Evolutionary conservation across 1,140 invertebrate species (phyloP).

Genomic region (Conus ventricosus): DNA sequence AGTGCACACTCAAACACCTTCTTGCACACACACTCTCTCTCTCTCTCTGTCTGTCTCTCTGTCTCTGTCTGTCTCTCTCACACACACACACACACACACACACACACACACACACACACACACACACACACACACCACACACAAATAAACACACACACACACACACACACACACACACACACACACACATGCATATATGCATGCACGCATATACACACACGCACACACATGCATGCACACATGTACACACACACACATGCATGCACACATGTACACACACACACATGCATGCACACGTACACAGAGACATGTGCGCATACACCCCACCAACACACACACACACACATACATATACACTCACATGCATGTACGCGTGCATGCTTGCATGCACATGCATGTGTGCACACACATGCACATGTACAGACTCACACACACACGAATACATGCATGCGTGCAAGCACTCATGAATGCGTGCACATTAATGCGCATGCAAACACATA

Average conservation of each 20-base stretch:
- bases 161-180: too few species aligned
- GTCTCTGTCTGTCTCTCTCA: too few species aligned
- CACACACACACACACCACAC: too few species aligned
- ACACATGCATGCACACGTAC: not conserved
- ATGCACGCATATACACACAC: not conserved
- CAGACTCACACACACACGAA: not conserved
- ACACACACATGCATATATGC: too few species aligned
- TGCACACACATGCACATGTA: not conserved
- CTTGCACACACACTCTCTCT: too few species aligned
- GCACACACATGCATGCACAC: not conserved
- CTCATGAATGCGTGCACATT: not conserved
- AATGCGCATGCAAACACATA: conserved; percentile 23
- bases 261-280: not conserved
- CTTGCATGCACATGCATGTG: not conserved
- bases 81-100: too few species aligned
- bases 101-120: too few species aligned
- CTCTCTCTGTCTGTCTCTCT: too few species aligned
- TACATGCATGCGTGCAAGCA: not conserved
- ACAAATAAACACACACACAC: too few species aligned
- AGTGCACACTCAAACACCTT: too few species aligned
- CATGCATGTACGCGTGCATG: not conserved
- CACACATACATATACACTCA: not conserved
- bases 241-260: not conserved
- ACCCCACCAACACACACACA: conserved; percentile 18
- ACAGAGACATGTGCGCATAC: not conserved